Evolutionary conservation across 1,140 invertebrate species (phyloP), one percentile per base, ranked within the genome.

Genomic region (Trichoplusia ni): DNA sequence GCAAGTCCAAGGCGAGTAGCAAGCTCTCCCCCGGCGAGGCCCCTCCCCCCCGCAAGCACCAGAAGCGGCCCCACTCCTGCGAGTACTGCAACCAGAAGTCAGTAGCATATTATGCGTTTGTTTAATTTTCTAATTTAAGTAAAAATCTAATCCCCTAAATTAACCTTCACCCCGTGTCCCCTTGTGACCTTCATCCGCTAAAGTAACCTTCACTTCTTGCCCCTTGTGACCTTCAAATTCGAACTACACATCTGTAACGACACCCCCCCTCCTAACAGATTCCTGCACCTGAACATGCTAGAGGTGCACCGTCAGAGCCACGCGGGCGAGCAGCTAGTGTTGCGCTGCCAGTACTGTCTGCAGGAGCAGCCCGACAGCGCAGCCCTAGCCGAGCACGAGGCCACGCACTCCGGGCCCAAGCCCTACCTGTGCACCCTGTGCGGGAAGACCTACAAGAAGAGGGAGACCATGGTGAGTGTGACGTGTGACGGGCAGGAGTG

Each of bases 21-120:
- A 49, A 62, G 38, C 27, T n/a, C n/a, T n/a, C n/a, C n/a, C n/a
- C 25, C 2, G 35, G 47, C 9, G 46, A 21, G 16, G 68, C 69
- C 40, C 75, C 76, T 19, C 61, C 69, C 42, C 67, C 67, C 29
- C 73, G 69, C 19, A 49, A 68, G 6, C 64, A 76, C 9, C 75
- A 81, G 60, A 86, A 86, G 19, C 84, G 92, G 47, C 92, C 91
- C 0, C 91, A 92, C 69, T 82, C 90, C 0, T 93, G 92, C 60
- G 90, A 92, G 59, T 92, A 89, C 66, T 94, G 93, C 56, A 91
- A 92, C 7, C 92, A 92, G 56, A 80, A 47, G 67, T 69, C 14
- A 51, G 60, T n/a, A n/a, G n/a, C n/a, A n/a, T n/a, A n/a, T n/a
- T n/a, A n/a, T n/a, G n/a, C n/a, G n/a, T n/a, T n/a, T n/a, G n/a